Base-by-base conservation (phyloP, 1,140 invertebrate genomes). In the Micrasema minimum region DNA sequence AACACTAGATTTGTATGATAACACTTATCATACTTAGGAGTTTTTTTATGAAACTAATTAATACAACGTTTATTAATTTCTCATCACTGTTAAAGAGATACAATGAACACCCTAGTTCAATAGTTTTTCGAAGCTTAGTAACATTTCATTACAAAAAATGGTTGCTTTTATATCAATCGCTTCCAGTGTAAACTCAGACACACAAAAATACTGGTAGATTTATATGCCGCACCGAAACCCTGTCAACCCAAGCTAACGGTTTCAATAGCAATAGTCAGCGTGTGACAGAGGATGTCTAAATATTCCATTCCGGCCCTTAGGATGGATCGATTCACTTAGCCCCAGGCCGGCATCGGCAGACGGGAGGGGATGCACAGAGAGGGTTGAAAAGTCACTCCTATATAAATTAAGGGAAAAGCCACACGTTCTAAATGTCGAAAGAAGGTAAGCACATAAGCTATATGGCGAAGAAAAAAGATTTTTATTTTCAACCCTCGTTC, bases 291-390 rank as follows among this genome's bases (percentile, higher is more conserved):
- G 46, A 14, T 38, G 55, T 59, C 18, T 59, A 41, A 59, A 59
- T 59, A 59, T 59, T 59, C 55, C n/a, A 41, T 55, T 59, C 35
- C 55, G 6, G 23, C 55, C 55, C 55, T 38, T 38, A 18, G 35
- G 20, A 22, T n/a, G 37, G 31, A 59, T 59, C 55, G 35, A 59
- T 43, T 59, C 55, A 59, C 55, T 59, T 41, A 59, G 55, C 55
- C 55, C 16, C 14, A 11, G 55, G 55, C 18, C 10, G 14, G 5
- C 35, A 31, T 14, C 23, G 31, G 55, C 26, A 55, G 51, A 46
- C 43, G 43, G 48, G 7, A 23, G 16, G 22, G 55, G 35, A 18
- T 41, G 55, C 55, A 43, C 20, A 14, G 12, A n/a, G 5, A 59
- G 55, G 55, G 55, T 38, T 59, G 55, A 38, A 59, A 59, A 59